phyloP scores from a whole-genome alignment of 2,797 vertebrate genomes.

The Austrolebias charrua region DNA sequence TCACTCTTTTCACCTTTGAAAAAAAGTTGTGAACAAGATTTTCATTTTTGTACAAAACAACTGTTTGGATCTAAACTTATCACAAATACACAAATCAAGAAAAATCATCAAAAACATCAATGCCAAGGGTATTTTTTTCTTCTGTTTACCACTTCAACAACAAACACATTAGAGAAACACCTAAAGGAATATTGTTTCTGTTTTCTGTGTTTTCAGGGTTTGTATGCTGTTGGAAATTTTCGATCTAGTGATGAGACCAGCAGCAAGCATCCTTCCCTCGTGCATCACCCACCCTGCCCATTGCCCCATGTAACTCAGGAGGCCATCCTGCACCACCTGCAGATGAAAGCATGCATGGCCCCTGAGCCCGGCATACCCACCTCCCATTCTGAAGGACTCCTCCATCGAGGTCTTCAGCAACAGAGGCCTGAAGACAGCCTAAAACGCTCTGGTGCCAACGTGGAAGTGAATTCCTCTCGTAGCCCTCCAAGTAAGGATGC shows the following conservation, averaged over 20 bases:
- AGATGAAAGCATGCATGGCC: constrained; percentile 85
- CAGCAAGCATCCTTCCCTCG: constrained; percentile 64
- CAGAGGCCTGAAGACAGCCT: constrained; percentile 77
- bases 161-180: no score
- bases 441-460: constrained; percentile 85
- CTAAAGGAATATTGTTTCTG: not conserved
- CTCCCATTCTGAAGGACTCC: constrained; percentile 84
- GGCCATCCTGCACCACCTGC: constrained; percentile 82
- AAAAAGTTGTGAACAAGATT: no score
- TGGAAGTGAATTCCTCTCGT: constrained; percentile 86
- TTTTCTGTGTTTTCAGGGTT: constrained; percentile 78
- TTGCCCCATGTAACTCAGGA: constrained; percentile 90
- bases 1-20: no score
- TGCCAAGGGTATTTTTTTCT: no score
- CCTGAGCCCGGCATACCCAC: constrained; percentile 78
- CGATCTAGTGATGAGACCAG: constrained; percentile 87
- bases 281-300: constrained; percentile 81
- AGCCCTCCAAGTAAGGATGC: constrained; percentile 88
- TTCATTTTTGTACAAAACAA: no score
- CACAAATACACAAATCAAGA: no score
- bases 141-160: no score
- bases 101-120: no score
- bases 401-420: constrained; percentile 82
- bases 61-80: no score
- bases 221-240: constrained; percentile 97